Percentiles rank a stretch among this genome's conserved stretches.
Evolutionary conservation across 2,113 vertebrate species (phyloP).

Genomic region (Tachysurus fulvidraco): DNA sequence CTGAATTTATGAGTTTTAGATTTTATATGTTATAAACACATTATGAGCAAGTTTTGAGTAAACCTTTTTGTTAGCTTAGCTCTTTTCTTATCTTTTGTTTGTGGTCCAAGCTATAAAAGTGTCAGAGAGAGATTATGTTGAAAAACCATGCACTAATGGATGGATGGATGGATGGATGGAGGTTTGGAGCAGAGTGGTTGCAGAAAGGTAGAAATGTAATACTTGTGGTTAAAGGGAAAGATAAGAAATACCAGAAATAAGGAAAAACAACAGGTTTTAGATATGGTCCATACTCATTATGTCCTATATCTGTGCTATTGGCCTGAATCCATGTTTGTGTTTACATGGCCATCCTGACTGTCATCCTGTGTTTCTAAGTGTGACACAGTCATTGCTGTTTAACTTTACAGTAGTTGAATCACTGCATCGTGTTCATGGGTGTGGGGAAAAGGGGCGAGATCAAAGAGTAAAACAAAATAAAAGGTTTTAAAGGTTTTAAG

Average conservation of each 20-base stretch:
- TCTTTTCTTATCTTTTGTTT: not conserved
- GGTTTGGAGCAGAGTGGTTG: not conserved
- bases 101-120: not conserved
- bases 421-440: not conserved
- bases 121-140: not conserved
- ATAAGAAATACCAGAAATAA: slow-evolving; percentile 48
- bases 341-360: too few relatives aligned
- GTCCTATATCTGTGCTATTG: not conserved
- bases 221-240: slow-evolving; percentile 25
- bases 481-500: too few relatives aligned
- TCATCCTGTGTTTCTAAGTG: not conserved
- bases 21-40: not conserved
- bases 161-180: not conserved
- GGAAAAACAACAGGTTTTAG: slow-evolving; percentile 31
- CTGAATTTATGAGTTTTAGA: not conserved
- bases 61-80: not conserved
- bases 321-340: too few relatives aligned
- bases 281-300: not conserved
- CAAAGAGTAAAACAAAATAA: too few relatives aligned
- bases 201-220: not conserved
- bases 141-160: not conserved
- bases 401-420: not conserved
- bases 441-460: not conserved
- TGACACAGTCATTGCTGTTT: not conserved
- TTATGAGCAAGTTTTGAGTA: not conserved